phyloP scores from a whole-genome alignment of 2,797 vertebrate species.

The Passerculus sandwichensis region DNA sequence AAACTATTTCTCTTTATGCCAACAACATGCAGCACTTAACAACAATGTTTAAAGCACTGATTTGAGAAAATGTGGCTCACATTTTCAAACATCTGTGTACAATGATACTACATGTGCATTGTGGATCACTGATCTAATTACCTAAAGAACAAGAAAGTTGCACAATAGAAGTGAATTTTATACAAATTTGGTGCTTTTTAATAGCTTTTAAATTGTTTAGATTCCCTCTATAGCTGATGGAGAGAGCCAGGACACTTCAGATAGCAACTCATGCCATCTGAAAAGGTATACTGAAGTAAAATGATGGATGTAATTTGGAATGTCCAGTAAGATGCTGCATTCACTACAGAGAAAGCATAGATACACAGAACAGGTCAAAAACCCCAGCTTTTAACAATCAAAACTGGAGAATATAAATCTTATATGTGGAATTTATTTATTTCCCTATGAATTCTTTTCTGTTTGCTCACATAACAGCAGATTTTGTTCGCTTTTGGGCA shows the following conservation, averaged over 20 bases:
- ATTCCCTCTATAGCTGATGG: neutral
- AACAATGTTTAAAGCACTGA: neutral
- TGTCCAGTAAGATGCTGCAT: neutral
- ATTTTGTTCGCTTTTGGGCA: accelerated
- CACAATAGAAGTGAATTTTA: neutral
- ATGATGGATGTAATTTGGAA: neutral
- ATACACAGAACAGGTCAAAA: neutral
- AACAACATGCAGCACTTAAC: neutral
- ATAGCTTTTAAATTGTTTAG: neutral
- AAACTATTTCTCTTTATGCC: neutral
- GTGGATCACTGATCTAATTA: neutral
- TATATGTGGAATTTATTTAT: neutral
- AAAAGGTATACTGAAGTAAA: neutral
- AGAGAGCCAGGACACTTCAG: neutral
- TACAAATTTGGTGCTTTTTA: neutral
- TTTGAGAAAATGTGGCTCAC: neutral
- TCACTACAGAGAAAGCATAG: neutral
- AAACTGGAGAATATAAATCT: neutral
- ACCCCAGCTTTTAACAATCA: neutral
- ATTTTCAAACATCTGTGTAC: neutral
- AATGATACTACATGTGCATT: accelerated
- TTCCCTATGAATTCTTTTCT: neutral
- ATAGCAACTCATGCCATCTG: neutral
- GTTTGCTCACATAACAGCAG: neutral
- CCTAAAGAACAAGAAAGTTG: neutral